phyloP scores from a whole-genome alignment of 2,888 invertebrate species.

The Limenitis camilla region DNA sequence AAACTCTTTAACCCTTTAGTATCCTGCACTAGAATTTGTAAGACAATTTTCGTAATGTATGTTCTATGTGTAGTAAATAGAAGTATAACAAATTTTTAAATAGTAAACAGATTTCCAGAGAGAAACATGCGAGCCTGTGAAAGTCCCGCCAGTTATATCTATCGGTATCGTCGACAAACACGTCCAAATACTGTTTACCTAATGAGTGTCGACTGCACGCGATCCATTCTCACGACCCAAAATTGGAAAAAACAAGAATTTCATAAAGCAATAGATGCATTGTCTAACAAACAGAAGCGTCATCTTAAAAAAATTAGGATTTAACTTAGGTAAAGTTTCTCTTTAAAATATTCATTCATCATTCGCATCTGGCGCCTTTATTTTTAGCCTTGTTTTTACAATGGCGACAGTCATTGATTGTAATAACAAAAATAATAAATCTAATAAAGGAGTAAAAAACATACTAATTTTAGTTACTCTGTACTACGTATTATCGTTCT shows the following conservation, averaged over 20 bases:
- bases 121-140: slow-evolving; percentile 11
- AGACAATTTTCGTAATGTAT: background rate
- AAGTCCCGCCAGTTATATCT: slow-evolving; percentile 18
- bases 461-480: no score
- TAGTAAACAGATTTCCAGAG: background rate
- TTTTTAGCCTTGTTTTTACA: no score
- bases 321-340: background rate
- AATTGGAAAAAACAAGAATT: slow-evolving; percentile 50
- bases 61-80: background rate
- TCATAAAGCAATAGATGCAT: slow-evolving; percentile 65
- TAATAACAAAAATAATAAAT: no score
- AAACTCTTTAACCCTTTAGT: slow-evolving; percentile 45
- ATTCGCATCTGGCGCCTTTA: background rate
- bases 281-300: slow-evolving; percentile 55
- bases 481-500: no score
- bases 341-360: no score
- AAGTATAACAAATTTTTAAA: background rate
- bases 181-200: slow-evolving; percentile 58
- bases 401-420: no score
- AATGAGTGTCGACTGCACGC: slow-evolving; percentile 59
- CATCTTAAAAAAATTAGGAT: slow-evolving; percentile 33
- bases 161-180: slow-evolving; percentile 40
- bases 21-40: background rate
- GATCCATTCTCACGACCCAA: slow-evolving; percentile 67
- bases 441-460: no score